Evolutionary conservation across 2,113 vertebrate genomes (phyloP), one percentile per base, ranked within the genome.

Genomic region (Hyaena hyaena): DNA sequence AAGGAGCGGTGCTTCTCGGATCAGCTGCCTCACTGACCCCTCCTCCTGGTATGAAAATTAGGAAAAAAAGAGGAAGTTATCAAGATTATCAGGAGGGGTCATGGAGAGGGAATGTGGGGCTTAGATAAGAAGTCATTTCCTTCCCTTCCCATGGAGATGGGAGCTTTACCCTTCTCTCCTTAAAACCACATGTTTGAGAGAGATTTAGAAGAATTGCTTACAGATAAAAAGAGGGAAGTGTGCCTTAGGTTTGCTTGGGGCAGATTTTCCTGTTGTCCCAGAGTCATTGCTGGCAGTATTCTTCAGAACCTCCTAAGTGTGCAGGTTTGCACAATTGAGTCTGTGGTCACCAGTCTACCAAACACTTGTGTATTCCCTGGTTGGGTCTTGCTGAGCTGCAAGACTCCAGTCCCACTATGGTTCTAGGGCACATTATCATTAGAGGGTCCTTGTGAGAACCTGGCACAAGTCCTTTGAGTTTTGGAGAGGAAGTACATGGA

Each of bases 341-440:
- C 26, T 69, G 15, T 2, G 4, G 24, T 23, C 39, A 2, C 16
- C 2, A 26, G 5, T 10, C 71, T 12, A 48, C 58, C n/a, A 66
- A 58, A 45, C 50, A 58, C 23, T 28, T 14, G 10, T 11, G 39
- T 24, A 11, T 17, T 26, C 26, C 45, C 2, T 35, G 28, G 3
- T 23, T 12, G 14, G 53, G 15, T 10, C 10, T 45, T 43, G 5
- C 23, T 33, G 12, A 61, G 33, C 0, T 17, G 4, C 4, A 76
- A 58, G 80, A 69, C 58, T 55, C 23, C 10, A 1, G 19, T 31
- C 33, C 19, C 63, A 16, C 11, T 31, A 6, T 69, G 16, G 23
- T 26, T 10, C 85, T 71, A 19, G 24, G 5, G 26, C 0, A 2
- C 10, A 24, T 48, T 28, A 0, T 55, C 14, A 0, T 10, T 58